Conservation (phyloP, 2,797 vertebrate species). For the Mormyrus proboscirostris region DNA sequence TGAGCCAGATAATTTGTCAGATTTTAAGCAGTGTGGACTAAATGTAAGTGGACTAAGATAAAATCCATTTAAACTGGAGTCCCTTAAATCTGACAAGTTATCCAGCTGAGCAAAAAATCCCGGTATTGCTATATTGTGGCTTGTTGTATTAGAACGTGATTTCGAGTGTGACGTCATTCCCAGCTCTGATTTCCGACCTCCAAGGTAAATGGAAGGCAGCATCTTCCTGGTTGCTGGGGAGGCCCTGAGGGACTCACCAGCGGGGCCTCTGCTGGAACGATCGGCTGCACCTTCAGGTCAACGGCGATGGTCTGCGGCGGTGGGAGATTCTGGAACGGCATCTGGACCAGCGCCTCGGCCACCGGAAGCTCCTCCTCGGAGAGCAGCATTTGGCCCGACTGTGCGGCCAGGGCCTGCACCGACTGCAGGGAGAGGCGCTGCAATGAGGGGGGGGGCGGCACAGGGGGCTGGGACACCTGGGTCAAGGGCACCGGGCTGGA, state of each 20-base stretch:
- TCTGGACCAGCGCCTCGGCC: conserved; percentile 75
- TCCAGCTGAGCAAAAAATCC: neutral
- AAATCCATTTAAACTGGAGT: neutral
- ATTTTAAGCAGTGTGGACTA: neutral
- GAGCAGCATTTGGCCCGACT: conserved; percentile 74
- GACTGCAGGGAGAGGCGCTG: conserved; percentile 67
- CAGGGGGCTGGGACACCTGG: conserved; percentile 54
- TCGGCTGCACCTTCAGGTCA: conserved; percentile 79
- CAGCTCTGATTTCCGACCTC: neutral
- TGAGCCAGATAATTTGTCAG: neutral
- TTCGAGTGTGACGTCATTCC: neutral
- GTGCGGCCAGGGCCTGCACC: conserved; percentile 74
- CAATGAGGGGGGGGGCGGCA: conserved; percentile 58
- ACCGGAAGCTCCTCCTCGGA: conserved; percentile 78
- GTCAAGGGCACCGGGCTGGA: conserved; percentile 39
- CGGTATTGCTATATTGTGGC: neutral
- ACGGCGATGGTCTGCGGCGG: conserved; percentile 87
- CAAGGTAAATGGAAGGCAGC: neutral
- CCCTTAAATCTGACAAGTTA: neutral
- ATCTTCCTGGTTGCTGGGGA: neutral
- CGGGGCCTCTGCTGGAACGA: conserved; percentile 58
- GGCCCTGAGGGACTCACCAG: conserved; percentile 54
- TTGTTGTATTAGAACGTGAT: neutral
- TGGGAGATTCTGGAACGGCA: conserved; percentile 66
- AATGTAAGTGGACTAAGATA: neutral